A percentile compares a stretch with the other conserved stretches of the same genome.
phyloP scores from a whole-genome alignment of 2,113 vertebrate genomes.

The Balaeniceps rex region DNA sequence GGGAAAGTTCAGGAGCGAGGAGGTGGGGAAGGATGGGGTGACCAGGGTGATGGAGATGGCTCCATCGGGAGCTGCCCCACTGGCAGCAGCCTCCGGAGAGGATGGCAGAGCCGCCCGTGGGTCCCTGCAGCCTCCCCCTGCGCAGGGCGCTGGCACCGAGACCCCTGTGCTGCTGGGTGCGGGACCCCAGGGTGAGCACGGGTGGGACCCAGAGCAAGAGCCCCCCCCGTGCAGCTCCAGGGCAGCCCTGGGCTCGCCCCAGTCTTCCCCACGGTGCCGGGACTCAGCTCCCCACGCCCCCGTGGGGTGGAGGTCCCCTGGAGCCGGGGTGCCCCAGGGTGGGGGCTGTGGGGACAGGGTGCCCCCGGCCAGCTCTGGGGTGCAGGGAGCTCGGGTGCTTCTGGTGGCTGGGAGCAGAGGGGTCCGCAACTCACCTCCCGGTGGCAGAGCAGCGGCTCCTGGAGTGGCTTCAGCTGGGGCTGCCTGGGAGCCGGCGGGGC shows the following conservation, averaged over 20 bases:
- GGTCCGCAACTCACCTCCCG: neutral
- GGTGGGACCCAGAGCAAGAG: neutral
- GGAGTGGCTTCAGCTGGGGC: neutral
- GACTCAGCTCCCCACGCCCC: accelerated
- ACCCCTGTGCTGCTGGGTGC: neutral
- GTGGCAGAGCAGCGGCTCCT: neutral
- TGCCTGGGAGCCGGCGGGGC: neutral
- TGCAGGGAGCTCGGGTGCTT: accelerated
- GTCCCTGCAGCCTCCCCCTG: neutral
- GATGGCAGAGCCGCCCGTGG: accelerated
- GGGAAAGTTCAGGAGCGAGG: neutral
- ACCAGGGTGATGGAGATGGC: accelerated
- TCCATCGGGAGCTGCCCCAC: neutral
- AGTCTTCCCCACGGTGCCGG: accelerated
- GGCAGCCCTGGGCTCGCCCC: neutral
- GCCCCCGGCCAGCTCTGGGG: neutral
- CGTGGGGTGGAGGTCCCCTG: accelerated
- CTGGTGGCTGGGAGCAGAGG: neutral
- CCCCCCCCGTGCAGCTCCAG: neutral
- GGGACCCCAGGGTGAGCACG: neutral
- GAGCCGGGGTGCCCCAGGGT: no score
- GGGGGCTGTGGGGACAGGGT: neutral
- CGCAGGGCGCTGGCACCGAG: accelerated
- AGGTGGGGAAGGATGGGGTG: neutral
- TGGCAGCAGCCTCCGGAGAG: neutral